A percentile compares a stretch with the other conserved stretches of the same genome.
phyloP scores from a whole-genome alignment of 2,797 vertebrate genomes.

The Gobionotothen gibberifrons region DNA sequence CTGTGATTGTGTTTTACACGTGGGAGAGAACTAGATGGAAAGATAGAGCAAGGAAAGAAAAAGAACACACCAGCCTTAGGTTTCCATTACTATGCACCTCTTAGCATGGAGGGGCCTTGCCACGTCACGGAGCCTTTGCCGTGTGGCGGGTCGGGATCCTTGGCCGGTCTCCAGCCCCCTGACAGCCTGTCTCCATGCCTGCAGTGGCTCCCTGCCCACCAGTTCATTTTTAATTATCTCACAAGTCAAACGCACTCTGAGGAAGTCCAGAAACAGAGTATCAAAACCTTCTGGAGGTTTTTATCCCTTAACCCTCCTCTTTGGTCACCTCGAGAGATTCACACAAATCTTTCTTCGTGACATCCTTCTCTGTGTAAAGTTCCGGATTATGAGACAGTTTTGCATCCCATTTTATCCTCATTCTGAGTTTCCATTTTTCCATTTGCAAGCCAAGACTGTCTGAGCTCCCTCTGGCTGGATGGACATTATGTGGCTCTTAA shows the following conservation, averaged over 20 bases:
- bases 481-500: slow-evolving; percentile 46
- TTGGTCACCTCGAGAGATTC: slow-evolving; percentile 28
- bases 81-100: slow-evolving; percentile 60
- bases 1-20: background rate
- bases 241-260: slow-evolving; percentile 56
- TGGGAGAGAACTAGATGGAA: slow-evolving; percentile 9
- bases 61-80: slow-evolving; percentile 28
- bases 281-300: slow-evolving; percentile 51
- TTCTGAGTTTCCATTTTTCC: slow-evolving; percentile 32
- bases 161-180: slow-evolving; percentile 67
- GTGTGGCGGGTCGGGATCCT: slow-evolving; percentile 62
- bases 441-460: slow-evolving; percentile 15
- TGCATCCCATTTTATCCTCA: slow-evolving; percentile 15
- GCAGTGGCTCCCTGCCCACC: slow-evolving; percentile 56
- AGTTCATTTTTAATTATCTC: slow-evolving; percentile 77
- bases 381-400: slow-evolving; percentile 15
- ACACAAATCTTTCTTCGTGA: slow-evolving; percentile 24
- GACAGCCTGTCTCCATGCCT: slow-evolving; percentile 61
- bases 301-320: slow-evolving; percentile 32
- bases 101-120: slow-evolving; percentile 41
- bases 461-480: slow-evolving; percentile 42
- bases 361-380: slow-evolving; percentile 23
- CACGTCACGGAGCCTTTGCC: slow-evolving; percentile 64
- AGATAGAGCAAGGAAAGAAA: slow-evolving; percentile 5
- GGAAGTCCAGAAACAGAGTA: slow-evolving; percentile 55